Evolutionary conservation across 1,140 invertebrate genomes (phyloP).

Genomic region (Drosophila albomicans): DNA sequence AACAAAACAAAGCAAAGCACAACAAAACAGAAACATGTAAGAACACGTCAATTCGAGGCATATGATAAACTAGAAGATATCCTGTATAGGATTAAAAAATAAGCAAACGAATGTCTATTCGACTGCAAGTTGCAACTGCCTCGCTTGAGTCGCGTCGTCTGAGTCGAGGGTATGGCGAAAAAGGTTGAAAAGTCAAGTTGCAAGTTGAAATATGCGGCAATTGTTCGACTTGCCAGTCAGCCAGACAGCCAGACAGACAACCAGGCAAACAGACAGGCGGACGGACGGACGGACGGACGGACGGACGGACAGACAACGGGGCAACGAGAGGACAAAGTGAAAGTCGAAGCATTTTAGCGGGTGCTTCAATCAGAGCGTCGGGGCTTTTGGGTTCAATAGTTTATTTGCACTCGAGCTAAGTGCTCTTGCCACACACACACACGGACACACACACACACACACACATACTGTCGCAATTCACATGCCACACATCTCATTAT

Average conservation of each 20-base stretch:
- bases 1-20: constrained; percentile 43
- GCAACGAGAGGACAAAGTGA: constrained; percentile 31
- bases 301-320: not conserved
- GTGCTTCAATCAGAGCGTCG: constrained; percentile 26
- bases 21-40: constrained; percentile 31
- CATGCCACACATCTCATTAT: constrained; percentile 65
- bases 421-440: constrained; percentile 26
- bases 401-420: constrained; percentile 51
- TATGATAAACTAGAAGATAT: not conserved
- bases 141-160: not conserved
- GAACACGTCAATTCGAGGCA: not conserved
- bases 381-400: constrained; percentile 52
- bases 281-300: not conserved
- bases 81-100: not conserved
- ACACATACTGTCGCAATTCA: not conserved
- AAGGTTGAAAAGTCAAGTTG: constrained; percentile 77
- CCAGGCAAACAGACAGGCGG: not conserved
- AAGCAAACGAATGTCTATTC: too few species aligned
- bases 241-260: constrained; percentile 14
- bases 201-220: constrained; percentile 79
- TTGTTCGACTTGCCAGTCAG: constrained; percentile 59
- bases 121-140: not conserved
- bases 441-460: constrained; percentile 7
- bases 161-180: constrained; percentile 23
- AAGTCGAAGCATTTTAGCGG: constrained; percentile 46